These are phyloP conservation scores for Platynereis dumerilii DNA, from an alignment of 2,888 invertebrate species.

Conservation along the genomic window DNA sequence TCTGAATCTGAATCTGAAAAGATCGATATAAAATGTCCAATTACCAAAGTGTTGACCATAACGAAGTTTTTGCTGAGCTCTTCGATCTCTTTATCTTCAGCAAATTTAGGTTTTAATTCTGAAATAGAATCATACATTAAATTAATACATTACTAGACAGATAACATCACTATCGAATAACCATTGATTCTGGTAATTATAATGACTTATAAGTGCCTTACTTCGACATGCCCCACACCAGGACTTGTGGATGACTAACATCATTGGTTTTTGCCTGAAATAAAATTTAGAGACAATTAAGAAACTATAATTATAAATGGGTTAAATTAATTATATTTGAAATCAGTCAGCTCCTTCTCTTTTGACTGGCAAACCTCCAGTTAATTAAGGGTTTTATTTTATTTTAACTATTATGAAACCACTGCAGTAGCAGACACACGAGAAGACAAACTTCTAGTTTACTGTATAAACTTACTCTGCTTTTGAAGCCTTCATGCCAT, in stretches of 20 bases:
- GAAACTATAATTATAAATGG: neutral
- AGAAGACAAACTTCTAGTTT: too few species aligned
- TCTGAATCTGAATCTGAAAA: too few species aligned
- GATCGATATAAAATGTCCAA: too few species aligned
- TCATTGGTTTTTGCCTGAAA: slow-evolving; percentile 68
- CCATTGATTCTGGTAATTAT: neutral
- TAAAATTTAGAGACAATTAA: neutral
- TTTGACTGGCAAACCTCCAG: too few species aligned
- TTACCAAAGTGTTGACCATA: slow-evolving; percentile 71
- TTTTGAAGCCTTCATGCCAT: slow-evolving; percentile 42
- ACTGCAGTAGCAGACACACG: too few species aligned
- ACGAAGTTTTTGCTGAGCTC: slow-evolving; percentile 71
- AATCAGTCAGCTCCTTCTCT: too few species aligned
- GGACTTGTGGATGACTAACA: slow-evolving; percentile 73
- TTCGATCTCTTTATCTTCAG: slow-evolving; percentile 68
- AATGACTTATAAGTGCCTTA: slow-evolving; percentile 37
- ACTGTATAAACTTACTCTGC: slow-evolving; percentile 49
- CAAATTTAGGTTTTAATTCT: slow-evolving; percentile 71
- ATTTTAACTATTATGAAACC: too few species aligned
- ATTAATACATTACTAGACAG: too few species aligned
- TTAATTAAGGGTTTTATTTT: too few species aligned
- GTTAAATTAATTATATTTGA: too few species aligned
- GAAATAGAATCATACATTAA: slow-evolving; percentile 37
- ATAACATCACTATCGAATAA: slow-evolving; percentile 8
- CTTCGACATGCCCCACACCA: slow-evolving; percentile 74